These are phyloP conservation scores for Campylomormyrus numenius DNA, from an alignment of 2,113 vertebrate genomes.

Conservation along the genomic window DNA sequence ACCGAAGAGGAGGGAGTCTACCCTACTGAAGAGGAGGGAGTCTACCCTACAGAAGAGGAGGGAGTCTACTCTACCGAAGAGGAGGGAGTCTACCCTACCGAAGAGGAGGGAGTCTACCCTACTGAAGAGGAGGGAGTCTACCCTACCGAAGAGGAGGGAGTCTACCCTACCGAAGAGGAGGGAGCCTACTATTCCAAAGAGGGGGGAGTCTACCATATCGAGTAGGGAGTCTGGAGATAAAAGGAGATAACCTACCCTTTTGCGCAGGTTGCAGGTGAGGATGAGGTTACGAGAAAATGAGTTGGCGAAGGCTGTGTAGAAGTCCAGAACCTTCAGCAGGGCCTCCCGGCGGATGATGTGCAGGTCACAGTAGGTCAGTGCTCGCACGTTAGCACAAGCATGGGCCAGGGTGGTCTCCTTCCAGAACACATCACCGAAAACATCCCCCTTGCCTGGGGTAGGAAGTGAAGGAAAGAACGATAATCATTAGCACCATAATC, in stretches of 20 bases:
- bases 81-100: accelerated
- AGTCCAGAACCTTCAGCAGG: constrained; percentile 89
- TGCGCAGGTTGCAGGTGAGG: constrained; percentile 91
- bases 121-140: no score
- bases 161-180: accelerated
- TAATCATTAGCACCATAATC: background rate
- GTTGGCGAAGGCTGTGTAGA: constrained; percentile 92
- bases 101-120: background rate
- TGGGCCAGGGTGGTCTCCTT: constrained; percentile 87
- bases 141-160: no score
- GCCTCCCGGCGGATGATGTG: constrained; percentile 91
- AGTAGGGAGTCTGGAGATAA: background rate
- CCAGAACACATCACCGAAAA: constrained; percentile 98
- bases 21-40: no score
- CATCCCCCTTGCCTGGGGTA: constrained; percentile 85
- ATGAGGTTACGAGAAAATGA: constrained; percentile 93
- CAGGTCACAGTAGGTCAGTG: constrained; percentile 93
- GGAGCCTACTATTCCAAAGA: no score
- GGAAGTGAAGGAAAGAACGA: background rate
- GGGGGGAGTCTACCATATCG: background rate
- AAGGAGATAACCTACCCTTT: constrained; percentile 71
- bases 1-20: no score
- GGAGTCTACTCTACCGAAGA: no score
- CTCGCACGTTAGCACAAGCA: constrained; percentile 87
- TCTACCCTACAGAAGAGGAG: no score